Percentiles rank a stretch among this genome's conserved stretches.
Conservation (phyloP, 2,888 invertebrate genomes). For the Cheilosia vulpina region DNA sequence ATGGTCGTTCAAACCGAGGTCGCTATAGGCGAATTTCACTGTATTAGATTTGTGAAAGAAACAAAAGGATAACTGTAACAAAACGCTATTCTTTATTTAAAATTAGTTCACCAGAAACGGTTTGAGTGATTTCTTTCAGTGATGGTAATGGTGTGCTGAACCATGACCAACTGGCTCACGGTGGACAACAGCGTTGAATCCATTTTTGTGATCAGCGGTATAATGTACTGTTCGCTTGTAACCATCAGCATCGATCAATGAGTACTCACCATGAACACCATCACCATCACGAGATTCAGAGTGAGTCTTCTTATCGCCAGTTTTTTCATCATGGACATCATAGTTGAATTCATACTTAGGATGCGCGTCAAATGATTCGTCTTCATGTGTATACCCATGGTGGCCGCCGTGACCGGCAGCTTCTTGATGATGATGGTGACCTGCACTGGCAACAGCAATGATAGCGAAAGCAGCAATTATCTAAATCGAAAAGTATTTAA, state of each 20-base stretch:
- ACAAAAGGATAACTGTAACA: no score
- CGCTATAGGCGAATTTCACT: no score
- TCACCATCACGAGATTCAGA: conserved; percentile 86
- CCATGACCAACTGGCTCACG: conserved; percentile 66
- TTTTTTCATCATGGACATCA: conserved; percentile 81
- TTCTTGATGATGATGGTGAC: conserved; percentile 34
- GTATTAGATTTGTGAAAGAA: no score
- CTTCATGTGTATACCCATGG: conserved; percentile 52
- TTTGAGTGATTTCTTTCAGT: no score
- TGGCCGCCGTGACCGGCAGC: conserved; percentile 52
- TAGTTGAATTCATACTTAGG: conserved; percentile 82
- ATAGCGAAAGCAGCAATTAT: conserved; percentile 77
- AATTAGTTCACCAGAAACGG: no score
- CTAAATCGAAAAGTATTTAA: conserved; percentile 47
- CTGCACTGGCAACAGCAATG: conserved; percentile 78
- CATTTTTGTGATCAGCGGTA: conserved; percentile 79
- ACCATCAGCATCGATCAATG: conserved; percentile 84
- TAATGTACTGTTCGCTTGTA: conserved; percentile 86
- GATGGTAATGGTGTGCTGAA: no score
- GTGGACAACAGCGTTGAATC: conserved; percentile 76
- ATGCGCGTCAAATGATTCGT: conserved; percentile 75
- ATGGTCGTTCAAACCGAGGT: no score
- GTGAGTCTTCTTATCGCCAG: conserved; percentile 84
- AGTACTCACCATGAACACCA: conserved; percentile 84
- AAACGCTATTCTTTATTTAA: no score